Evolutionary conservation across 2,888 invertebrate species (phyloP).

Genomic region (Halocaridina rubra): DNA sequence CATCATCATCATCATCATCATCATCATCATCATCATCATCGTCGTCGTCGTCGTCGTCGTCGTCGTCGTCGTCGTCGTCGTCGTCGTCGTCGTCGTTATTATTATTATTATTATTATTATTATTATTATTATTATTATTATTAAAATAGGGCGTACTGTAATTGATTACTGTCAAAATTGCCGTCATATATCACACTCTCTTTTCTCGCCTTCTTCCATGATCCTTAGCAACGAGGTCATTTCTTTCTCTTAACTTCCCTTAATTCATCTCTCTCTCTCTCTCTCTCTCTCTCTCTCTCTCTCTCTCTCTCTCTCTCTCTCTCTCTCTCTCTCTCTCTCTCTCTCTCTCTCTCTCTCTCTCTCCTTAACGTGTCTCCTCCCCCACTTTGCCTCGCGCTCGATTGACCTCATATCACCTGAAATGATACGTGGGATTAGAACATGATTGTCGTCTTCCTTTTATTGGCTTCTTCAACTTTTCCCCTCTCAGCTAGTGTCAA

Average conservation of each 20-base stretch:
- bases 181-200: neutral
- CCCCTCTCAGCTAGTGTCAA: neutral
- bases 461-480: conserved; percentile 43
- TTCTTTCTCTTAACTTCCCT: neutral
- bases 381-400: conserved; percentile 6
- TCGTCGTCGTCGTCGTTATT: neutral
- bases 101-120: neutral
- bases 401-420: conserved; percentile 40
- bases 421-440: conserved; percentile 38
- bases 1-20: conserved; percentile 18
- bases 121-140: neutral
- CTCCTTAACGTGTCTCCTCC: too few species aligned
- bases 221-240: neutral
- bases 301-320: neutral
- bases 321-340: neutral
- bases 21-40: conserved; percentile 8
- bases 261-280: neutral
- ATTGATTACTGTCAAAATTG: too few species aligned
- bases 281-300: neutral
- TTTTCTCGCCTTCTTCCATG: neutral
- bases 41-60: neutral
- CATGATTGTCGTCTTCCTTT: conserved; percentile 44
- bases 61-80: neutral
- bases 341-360: neutral
- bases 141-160: neutral